phyloP scores from a whole-genome alignment of 1,140 invertebrate species.

The Archivesica marissinica region DNA sequence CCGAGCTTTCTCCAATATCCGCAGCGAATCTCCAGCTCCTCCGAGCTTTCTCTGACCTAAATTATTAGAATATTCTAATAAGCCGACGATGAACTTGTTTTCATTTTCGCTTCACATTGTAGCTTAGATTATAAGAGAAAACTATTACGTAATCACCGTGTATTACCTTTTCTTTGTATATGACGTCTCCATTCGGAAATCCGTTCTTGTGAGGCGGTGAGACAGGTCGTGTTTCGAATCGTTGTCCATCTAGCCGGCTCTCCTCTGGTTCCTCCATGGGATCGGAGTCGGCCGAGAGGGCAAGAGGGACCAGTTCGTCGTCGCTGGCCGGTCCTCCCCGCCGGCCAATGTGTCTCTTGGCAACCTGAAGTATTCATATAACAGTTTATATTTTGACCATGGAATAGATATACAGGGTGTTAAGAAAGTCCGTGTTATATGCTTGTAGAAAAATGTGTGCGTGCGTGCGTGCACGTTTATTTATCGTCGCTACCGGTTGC shows the following conservation, averaged over 20 bases:
- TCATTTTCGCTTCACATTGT: no score
- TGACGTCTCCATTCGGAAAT: slow-evolving; percentile 24
- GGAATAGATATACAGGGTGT: background rate
- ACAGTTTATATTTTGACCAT: background rate
- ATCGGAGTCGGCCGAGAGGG: slow-evolving; percentile 32
- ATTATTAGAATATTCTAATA: no score
- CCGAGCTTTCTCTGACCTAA: no score
- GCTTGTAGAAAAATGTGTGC: background rate
- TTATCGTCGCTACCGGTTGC: background rate
- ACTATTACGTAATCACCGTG: no score
- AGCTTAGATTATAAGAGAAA: no score
- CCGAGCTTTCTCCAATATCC: no score
- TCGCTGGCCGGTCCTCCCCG: slow-evolving; percentile 24
- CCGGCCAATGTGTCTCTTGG: background rate
- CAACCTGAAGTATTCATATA: slow-evolving; percentile 15
- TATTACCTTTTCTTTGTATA: slow-evolving; percentile 40
- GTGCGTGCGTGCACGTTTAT: background rate
- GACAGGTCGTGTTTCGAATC: background rate
- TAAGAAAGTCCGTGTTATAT: background rate
- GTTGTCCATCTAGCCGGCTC: background rate
- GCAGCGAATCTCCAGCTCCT: no score
- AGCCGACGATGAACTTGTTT: no score
- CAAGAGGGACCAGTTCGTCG: slow-evolving; percentile 41
- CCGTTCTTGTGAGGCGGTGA: background rate
- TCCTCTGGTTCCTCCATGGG: slow-evolving; percentile 8